Evolutionary conservation across 2,888 invertebrate genomes (phyloP), one percentile per base, ranked within the genome.

Genomic region (Syrphus vitripennis): DNA sequence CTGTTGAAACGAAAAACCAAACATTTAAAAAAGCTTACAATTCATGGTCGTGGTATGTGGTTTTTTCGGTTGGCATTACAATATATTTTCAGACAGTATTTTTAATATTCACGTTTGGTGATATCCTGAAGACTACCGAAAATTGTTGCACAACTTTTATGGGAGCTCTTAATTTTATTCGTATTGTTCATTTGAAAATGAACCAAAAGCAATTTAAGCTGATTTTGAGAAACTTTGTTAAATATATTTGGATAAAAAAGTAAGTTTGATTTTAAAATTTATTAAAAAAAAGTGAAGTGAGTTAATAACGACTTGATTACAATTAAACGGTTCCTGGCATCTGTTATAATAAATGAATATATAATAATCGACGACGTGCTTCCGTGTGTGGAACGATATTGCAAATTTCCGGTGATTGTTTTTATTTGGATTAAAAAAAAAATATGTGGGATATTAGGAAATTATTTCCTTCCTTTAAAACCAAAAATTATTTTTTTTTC

Each of bases 111-210:
- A 90, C 90, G 16, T 89, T 92, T 10, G 90, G 90, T 4, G 90
- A 92, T 88, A 92, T 92, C 12, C 88, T 91, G 12, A 90, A 90
- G 84, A 90, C 90, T 0, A 92, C 92, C 2, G 92, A 92, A 80
- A 92, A 91, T 81, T 91, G 92, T 59, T 92, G 92, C 76, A 91
- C 92, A 1, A 92, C 92, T 5, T 90, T 92, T 65, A 92, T 92
- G 92, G 92, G 92, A 0, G 82, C 89, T 0, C 88, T 92, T 2
- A 92, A 91, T 82, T 91, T 92, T 65, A 87, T 92, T 9, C 89
- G 92, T 10, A 86, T 92, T 42, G 72, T 92, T n/a, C 92, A 92
- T 61, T 87, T 92, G 59, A 90, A 90, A n/a, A 53, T 90, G 3
- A 89, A 91, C 45, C 91, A 91, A 42, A 55, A 55, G 0, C 63